These are phyloP conservation scores for Remorina albescens DNA, from an alignment of 2,797 vertebrate species.

Conservation along the genomic window DNA sequence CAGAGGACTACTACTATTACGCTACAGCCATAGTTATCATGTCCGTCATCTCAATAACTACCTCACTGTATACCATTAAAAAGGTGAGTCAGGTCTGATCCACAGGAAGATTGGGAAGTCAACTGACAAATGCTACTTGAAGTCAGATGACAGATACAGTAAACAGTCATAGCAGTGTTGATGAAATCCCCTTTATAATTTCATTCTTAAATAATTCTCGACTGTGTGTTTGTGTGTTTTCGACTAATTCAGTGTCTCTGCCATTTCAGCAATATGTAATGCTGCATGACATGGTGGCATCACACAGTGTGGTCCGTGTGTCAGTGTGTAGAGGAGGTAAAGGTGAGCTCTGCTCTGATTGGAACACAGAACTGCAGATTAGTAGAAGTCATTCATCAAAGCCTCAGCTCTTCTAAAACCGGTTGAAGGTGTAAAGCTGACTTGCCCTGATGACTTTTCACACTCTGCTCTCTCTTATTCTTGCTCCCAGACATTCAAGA, in stretches of 20 bases:
- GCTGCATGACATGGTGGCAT: constrained; percentile 95
- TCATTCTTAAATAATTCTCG: neutral
- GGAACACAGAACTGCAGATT: neutral
- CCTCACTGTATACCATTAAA: constrained; percentile 96
- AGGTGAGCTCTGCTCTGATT: constrained; percentile 77
- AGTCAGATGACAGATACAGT: neutral
- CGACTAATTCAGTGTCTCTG: neutral
- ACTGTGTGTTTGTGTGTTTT: constrained; percentile 2
- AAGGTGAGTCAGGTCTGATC: constrained; percentile 85
- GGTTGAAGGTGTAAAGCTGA: neutral
- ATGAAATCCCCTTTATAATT: neutral
- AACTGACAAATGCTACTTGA: neutral
- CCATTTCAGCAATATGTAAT: constrained; percentile 92
- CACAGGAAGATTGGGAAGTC: neutral
- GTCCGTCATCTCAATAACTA: constrained; percentile 94
- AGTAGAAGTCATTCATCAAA: neutral
- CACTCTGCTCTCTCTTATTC: neutral
- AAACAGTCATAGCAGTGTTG: neutral
- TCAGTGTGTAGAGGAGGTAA: constrained; percentile 89
- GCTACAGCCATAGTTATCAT: constrained; percentile 93
- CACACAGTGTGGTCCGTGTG: constrained; percentile 92
- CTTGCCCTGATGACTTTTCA: neutral
- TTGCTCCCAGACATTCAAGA: constrained; percentile 87
- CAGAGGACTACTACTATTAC: constrained; percentile 95
- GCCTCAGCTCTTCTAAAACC: neutral